Conservation (phyloP, 2,888 invertebrate species). For the Smittia sp. region DNA sequence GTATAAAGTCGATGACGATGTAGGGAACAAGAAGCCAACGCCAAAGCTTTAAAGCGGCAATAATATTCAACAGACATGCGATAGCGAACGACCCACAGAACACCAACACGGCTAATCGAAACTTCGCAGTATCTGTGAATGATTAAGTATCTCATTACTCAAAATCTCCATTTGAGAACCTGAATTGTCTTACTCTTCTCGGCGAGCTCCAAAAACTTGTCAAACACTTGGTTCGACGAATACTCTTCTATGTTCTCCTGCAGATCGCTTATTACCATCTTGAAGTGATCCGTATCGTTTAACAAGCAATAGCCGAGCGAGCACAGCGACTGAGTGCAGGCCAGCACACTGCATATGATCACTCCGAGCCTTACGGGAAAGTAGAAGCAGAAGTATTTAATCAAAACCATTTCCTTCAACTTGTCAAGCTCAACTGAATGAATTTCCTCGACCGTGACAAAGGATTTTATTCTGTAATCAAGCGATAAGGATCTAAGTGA, state of each 20-base stretch:
- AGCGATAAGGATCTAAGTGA: too few species aligned
- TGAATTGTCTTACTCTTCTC: neutral
- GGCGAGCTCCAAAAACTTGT: neutral
- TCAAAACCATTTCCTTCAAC: conserved; percentile 29
- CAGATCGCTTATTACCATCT: neutral
- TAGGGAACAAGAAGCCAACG: neutral
- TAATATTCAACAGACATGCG: conserved; percentile 14
- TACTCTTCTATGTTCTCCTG: neutral
- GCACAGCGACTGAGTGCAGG: neutral
- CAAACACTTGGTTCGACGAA: neutral
- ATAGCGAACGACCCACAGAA: neutral
- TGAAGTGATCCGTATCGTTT: neutral
- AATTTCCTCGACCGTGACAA: neutral
- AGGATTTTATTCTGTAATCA: too few species aligned
- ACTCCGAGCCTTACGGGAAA: conserved; percentile 33
- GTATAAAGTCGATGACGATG: neutral
- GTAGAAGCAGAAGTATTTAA: conserved; percentile 30
- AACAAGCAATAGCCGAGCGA: neutral
- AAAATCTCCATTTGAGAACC: neutral
- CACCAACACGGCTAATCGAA: neutral
- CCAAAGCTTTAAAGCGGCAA: neutral
- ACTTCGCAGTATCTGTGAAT: neutral
- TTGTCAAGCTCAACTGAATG: neutral
- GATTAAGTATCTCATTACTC: neutral
- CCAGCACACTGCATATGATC: neutral